These are phyloP conservation scores for Montipora efflorescens DNA, from an alignment of 64 coral and sea anemone genomes.

Conservation along the genomic window DNA sequence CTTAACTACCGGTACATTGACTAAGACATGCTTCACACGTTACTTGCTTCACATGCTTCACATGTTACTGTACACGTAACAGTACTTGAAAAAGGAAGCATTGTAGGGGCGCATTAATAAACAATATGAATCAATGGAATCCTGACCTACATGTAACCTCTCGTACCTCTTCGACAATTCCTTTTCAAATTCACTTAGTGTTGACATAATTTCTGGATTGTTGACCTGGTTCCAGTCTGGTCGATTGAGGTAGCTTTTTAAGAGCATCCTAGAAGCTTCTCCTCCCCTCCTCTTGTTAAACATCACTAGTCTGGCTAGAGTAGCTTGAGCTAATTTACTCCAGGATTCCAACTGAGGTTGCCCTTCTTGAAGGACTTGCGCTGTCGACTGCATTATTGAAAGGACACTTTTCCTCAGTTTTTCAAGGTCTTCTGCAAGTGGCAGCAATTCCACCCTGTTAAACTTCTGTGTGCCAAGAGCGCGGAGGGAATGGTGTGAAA, in stretches of 20 bases:
- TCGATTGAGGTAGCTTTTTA: background rate
- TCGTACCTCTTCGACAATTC: constrained; percentile 14
- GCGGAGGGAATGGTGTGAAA: constrained; percentile 59
- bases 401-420: constrained; percentile 25
- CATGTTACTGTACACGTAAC: too few species aligned
- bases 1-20: too few species aligned
- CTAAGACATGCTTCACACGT: too few species aligned
- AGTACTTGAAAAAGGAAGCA: too few species aligned
- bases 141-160: background rate
- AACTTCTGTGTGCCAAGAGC: constrained; percentile 3
- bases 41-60: too few species aligned
- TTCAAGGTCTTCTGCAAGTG: constrained; percentile 58
- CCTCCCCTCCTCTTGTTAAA: constrained; percentile 62
- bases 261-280: constrained; percentile 46
- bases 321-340: constrained; percentile 34
- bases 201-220: background rate
- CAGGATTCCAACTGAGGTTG: constrained; percentile 34
- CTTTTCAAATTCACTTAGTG: constrained; percentile 14
- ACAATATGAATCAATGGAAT: too few species aligned
- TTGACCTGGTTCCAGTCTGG: constrained; percentile 45
- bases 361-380: too few species aligned
- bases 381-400: constrained; percentile 27
- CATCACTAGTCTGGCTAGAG: constrained; percentile 57
- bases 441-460: constrained; percentile 57
- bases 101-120: too few species aligned